phyloP scores from a whole-genome alignment of 2,888 invertebrate species.

The Aleiodes leptofemur region DNA sequence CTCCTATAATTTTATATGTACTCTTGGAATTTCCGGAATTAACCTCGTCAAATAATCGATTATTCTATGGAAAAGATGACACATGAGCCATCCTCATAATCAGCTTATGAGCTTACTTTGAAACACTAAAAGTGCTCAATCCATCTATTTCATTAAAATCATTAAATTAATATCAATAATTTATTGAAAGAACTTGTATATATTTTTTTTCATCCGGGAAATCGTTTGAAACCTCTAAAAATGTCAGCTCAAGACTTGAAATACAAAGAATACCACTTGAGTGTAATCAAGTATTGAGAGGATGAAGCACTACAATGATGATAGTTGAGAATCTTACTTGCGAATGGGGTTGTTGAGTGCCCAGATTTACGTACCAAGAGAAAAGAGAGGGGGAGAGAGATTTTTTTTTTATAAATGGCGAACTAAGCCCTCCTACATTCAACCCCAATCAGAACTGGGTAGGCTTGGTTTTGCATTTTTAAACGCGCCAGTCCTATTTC shows the following conservation, averaged over 20 bases:
- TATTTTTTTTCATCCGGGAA: too few species aligned
- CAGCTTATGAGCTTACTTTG: conserved; percentile 69
- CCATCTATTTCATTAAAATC: conserved; percentile 66
- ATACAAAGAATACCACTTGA: conserved; percentile 37
- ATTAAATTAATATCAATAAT: conserved; percentile 50
- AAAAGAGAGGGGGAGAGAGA: conserved; percentile 6
- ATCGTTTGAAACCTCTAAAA: neutral
- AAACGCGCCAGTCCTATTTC: conserved; percentile 49
- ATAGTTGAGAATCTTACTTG: conserved; percentile 13
- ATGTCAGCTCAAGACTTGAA: neutral
- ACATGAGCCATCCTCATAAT: conserved; percentile 70
- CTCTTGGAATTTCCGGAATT: neutral
- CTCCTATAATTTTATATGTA: neutral
- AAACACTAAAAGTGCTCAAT: conserved; percentile 69
- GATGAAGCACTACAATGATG: conserved; percentile 38
- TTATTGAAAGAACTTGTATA: too few species aligned
- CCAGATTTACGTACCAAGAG: neutral
- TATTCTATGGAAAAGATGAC: conserved; percentile 65
- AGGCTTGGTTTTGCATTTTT: conserved; percentile 70
- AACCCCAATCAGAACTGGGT: conserved; percentile 69
- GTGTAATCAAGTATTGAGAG: conserved; percentile 44
- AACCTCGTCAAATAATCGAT: conserved; percentile 53
- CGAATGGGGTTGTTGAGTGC: conserved; percentile 22
- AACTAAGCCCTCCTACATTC: conserved; percentile 57
- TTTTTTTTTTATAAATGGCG: conserved; percentile 65